A percentile compares a stretch with the other conserved stretches of the same genome.
phyloP scores from a whole-genome alignment of 1,140 invertebrate species.

The Trichonephila clavipes region DNA sequence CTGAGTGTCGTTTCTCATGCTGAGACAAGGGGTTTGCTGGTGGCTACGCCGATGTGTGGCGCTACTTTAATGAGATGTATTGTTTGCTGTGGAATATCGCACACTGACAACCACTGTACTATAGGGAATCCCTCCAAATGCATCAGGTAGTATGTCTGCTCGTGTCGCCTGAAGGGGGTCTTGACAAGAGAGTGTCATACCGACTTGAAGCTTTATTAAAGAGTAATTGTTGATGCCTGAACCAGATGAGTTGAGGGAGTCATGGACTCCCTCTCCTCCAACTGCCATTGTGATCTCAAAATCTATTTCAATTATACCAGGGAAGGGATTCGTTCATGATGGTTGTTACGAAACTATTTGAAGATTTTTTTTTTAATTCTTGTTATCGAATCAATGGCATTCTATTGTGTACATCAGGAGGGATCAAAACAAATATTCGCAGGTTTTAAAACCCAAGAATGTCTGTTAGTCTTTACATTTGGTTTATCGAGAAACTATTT shows the following conservation, averaged over 20 bases:
- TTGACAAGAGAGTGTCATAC: not conserved
- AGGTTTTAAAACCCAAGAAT: no score
- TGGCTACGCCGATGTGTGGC: not conserved
- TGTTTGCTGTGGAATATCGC: constrained; percentile 22
- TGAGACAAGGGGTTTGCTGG: not conserved
- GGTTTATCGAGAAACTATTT: no score
- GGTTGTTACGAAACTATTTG: not conserved
- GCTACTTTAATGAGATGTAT: constrained; percentile 49
- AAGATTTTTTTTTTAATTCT: not conserved
- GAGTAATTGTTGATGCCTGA: constrained; percentile 43
- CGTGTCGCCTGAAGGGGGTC: constrained; percentile 1
- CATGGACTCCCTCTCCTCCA: not conserved
- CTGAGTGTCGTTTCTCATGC: not conserved
- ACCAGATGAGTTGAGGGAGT: not conserved
- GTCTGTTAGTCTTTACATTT: no score
- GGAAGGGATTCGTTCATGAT: not conserved
- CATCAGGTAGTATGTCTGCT: constrained; percentile 32
- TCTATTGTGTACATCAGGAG: no score
- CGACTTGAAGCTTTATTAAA: constrained; percentile 44
- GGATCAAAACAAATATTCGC: no score
- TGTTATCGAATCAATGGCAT: no score
- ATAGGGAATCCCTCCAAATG: constrained; percentile 35
- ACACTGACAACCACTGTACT: not conserved
- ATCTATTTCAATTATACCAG: not conserved
- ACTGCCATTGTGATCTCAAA: constrained; percentile 1